Conservation (phyloP, 2,888 invertebrate species). For the Deilephila elpenor region DNA sequence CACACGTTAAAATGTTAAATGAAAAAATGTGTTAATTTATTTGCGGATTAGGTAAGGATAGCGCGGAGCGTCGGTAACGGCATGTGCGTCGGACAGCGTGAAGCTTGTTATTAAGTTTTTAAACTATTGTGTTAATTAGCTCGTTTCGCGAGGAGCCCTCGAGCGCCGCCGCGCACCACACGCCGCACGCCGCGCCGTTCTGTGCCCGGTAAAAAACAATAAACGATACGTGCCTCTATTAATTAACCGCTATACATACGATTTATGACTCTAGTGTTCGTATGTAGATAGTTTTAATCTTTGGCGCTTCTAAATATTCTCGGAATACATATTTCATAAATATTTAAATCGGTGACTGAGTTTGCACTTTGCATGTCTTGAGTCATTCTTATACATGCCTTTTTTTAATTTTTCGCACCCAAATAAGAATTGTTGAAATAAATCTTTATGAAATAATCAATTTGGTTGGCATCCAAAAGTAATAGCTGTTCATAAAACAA, state of each 20-base stretch:
- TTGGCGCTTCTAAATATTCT: neutral
- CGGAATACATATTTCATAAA: neutral
- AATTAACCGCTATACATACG: slow-evolving; percentile 62
- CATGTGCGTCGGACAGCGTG: slow-evolving; percentile 73
- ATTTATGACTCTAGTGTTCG: neutral
- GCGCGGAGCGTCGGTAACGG: slow-evolving; percentile 47
- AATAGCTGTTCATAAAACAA: no score
- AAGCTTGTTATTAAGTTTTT: slow-evolving; percentile 79
- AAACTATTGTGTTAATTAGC: slow-evolving; percentile 82
- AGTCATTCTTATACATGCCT: neutral
- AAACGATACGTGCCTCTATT: slow-evolving; percentile 68
- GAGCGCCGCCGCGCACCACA: slow-evolving; percentile 54
- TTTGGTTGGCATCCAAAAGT: no score
- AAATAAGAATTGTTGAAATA: no score
- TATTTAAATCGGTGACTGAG: neutral
- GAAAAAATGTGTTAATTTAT: slow-evolving; percentile 32
- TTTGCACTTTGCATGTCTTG: neutral
- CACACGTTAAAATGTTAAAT: slow-evolving; percentile 10
- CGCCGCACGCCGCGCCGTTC: slow-evolving; percentile 50
- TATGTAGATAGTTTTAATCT: neutral
- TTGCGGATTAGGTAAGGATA: slow-evolving; percentile 45
- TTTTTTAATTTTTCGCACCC: no score
- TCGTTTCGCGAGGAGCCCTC: slow-evolving; percentile 67
- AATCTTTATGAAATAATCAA: no score
- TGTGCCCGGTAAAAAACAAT: slow-evolving; percentile 64